These are phyloP conservation scores for Microcebus ravelobensis DNA, from an alignment of 2,113 vertebrate genomes.

Conservation along the genomic window DNA sequence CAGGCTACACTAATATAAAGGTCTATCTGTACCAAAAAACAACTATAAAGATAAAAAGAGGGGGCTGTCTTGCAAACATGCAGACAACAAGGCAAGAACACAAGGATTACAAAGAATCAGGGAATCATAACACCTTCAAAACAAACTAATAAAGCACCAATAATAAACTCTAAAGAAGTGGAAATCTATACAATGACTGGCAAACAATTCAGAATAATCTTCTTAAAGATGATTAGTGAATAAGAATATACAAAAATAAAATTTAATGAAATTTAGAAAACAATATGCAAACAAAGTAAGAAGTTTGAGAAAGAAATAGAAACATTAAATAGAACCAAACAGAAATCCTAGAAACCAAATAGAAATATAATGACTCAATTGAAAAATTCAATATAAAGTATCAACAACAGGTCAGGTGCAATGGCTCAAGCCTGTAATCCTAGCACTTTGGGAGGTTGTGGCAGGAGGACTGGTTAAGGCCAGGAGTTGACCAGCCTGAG, in stretches of 20 bases:
- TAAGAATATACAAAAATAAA: not conserved
- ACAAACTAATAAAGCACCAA: not conserved
- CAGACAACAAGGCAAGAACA: not conserved
- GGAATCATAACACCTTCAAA: not conserved
- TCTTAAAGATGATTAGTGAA: not conserved
- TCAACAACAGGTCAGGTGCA: not conserved
- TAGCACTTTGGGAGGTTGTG: too few species aligned
- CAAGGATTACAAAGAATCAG: not conserved
- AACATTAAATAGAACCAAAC: not conserved
- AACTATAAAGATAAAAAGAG: not conserved
- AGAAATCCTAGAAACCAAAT: not conserved
- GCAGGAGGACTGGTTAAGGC: too few species aligned
- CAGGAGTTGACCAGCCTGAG: too few species aligned
- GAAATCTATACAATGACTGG: not conserved
- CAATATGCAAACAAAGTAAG: not conserved
- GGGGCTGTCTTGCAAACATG: not conserved
- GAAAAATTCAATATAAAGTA: not conserved
- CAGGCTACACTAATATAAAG: too few species aligned
- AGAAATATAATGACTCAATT: not conserved
- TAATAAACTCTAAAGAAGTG: not conserved
- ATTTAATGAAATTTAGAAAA: not conserved
- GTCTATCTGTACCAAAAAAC: not conserved
- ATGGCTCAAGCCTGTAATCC: too few species aligned
- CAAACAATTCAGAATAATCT: not conserved
- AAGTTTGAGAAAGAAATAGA: not conserved